Evolutionary conservation across 2,797 vertebrate species (phyloP).

Genomic region (Tapirus indicus): DNA sequence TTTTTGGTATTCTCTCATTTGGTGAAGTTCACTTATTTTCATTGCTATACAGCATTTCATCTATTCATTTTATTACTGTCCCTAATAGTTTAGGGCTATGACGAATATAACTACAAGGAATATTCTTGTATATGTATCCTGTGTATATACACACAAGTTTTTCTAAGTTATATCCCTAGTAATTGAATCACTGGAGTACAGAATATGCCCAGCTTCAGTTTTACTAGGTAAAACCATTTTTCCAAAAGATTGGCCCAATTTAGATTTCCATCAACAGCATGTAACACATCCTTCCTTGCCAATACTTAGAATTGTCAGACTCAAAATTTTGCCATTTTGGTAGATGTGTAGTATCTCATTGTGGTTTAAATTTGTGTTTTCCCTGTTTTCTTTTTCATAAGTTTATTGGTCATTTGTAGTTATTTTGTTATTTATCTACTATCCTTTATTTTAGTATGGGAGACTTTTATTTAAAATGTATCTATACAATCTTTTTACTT

Average conservation of each 20-base stretch:
- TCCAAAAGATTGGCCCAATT: background rate
- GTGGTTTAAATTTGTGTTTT: slow-evolving; percentile 27
- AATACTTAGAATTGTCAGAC: background rate
- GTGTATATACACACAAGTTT: background rate
- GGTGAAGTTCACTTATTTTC: slow-evolving; percentile 1
- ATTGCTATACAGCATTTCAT: background rate
- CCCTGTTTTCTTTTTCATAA: background rate
- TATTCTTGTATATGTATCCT: background rate
- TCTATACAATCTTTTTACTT: background rate
- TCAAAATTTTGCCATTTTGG: slow-evolving; percentile 9
- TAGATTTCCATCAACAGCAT: background rate
- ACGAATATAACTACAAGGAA: background rate
- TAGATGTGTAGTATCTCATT: background rate
- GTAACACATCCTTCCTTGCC: background rate
- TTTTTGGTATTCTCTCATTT: background rate
- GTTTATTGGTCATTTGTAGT: slow-evolving; percentile 1
- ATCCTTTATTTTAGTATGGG: background rate
- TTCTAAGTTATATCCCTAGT: background rate
- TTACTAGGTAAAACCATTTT: background rate
- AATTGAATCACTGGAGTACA: background rate
- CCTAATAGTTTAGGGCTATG: background rate
- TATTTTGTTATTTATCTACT: background rate
- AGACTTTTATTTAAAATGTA: background rate
- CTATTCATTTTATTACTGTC: background rate
- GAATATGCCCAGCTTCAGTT: background rate